Evolutionary conservation across 2,113 vertebrate genomes (phyloP).

Genomic region (Entosphenus tridentatus): DNA sequence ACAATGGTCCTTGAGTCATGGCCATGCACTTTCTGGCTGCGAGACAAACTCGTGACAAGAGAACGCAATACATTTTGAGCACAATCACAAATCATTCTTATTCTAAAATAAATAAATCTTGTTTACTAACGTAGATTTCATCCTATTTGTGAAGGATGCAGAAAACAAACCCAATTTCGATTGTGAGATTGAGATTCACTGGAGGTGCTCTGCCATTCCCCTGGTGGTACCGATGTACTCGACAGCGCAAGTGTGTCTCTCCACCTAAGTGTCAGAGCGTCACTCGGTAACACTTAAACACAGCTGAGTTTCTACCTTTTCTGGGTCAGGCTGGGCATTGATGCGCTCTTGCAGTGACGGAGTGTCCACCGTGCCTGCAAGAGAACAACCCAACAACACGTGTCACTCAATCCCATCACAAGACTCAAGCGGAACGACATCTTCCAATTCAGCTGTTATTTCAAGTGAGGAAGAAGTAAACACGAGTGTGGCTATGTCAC

Average conservation of each 20-base stretch:
- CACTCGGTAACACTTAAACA: neutral
- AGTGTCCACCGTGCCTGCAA: slow-evolving; percentile 61
- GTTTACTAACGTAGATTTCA: too few relatives aligned
- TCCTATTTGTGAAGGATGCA: too few relatives aligned
- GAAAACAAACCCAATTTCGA: too few relatives aligned
- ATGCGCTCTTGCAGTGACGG: slow-evolving; percentile 62
- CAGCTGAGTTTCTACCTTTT: slow-evolving; percentile 31
- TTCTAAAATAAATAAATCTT: too few relatives aligned
- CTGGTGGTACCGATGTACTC: slow-evolving; percentile 1
- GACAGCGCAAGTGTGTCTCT: neutral
- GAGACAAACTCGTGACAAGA: too few relatives aligned
- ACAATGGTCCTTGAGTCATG: too few relatives aligned
- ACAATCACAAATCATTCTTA: too few relatives aligned
- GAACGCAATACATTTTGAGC: too few relatives aligned
- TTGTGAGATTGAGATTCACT: too few relatives aligned
- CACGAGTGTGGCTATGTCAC: neutral
- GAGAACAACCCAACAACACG: neutral
- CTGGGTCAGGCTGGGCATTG: slow-evolving; percentile 44
- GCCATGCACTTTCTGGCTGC: too few relatives aligned
- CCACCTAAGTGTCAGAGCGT: neutral
- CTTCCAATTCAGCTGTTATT: neutral
- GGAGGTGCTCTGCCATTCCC: neutral
- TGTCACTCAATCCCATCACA: neutral
- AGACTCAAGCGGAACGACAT: neutral
- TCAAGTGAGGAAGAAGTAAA: slow-evolving; percentile 1